A percentile compares a stretch with the other conserved stretches of the same genome.
Evolutionary conservation across 2,888 invertebrate genomes (phyloP).

Genomic region (Heliconius ethilla): DNA sequence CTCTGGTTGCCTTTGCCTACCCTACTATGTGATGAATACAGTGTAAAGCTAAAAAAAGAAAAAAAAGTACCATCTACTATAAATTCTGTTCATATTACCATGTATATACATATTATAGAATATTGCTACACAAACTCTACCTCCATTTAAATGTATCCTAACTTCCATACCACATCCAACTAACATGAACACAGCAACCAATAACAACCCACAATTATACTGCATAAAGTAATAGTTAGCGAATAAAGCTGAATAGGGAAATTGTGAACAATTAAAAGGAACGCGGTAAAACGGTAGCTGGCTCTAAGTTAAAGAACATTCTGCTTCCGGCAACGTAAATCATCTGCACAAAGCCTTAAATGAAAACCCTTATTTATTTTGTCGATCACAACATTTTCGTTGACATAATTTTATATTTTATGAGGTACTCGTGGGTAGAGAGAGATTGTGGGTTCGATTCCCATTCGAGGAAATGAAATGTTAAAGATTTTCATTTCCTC

Average conservation of each 20-base stretch:
- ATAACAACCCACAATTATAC: conserved; percentile 5
- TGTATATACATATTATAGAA: neutral
- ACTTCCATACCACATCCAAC: neutral
- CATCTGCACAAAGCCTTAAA: conserved; percentile 43
- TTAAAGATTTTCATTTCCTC: neutral
- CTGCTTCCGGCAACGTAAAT: conserved; percentile 40
- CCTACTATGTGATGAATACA: neutral
- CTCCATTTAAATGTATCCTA: conserved; percentile 1
- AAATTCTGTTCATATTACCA: neutral
- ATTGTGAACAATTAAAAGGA: conserved; percentile 28
- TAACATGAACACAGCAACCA: neutral
- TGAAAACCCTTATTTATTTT: conserved; percentile 44
- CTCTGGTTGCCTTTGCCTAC: neutral
- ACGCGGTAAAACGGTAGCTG: conserved; percentile 25
- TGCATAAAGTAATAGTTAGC: conserved; percentile 14
- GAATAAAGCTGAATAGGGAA: conserved; percentile 11
- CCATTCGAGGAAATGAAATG: neutral
- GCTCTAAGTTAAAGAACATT: conserved; percentile 29
- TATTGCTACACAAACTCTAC: neutral
- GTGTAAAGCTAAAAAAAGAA: neutral
- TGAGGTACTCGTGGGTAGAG: neutral
- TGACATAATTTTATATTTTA: neutral
- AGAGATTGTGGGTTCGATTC: neutral
- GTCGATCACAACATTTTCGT: conserved; percentile 3
- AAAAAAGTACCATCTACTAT: neutral